Conservation (phyloP, 2,888 invertebrate species). For the Saturnia japonica region DNA sequence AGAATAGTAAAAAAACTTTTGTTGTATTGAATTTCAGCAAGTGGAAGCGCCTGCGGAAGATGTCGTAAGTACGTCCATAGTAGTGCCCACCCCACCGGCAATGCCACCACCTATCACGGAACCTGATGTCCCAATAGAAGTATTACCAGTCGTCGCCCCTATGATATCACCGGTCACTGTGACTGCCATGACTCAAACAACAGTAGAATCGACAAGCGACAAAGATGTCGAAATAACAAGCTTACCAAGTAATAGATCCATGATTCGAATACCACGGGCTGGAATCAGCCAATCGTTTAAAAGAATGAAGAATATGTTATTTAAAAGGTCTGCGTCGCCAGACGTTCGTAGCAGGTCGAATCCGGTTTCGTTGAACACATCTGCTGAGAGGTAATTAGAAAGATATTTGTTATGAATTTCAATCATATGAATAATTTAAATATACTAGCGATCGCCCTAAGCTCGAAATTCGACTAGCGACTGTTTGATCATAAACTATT, state of each 20-base stretch:
- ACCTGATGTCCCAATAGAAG: not conserved
- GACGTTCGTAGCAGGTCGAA: slow-evolving; percentile 39
- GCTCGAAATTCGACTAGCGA: no score
- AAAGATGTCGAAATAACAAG: slow-evolving; percentile 29
- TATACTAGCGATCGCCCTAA: no score
- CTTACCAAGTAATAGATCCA: slow-evolving; percentile 31
- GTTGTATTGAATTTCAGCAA: slow-evolving; percentile 34
- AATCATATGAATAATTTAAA: not conserved
- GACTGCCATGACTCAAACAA: slow-evolving; percentile 17
- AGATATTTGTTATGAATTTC: not conserved
- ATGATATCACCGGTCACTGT: not conserved
- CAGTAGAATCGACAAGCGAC: slow-evolving; percentile 11
- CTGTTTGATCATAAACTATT: no score
- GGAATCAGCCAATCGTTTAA: slow-evolving; percentile 56
- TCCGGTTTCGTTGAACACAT: slow-evolving; percentile 46
- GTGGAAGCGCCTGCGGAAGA: slow-evolving; percentile 41
- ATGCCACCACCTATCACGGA: slow-evolving; percentile 6
- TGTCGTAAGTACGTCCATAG: slow-evolving; percentile 6
- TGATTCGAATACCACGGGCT: slow-evolving; percentile 55
- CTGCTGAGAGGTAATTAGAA: slow-evolving; percentile 49
- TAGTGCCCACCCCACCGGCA: slow-evolving; percentile 28
- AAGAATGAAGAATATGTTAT: slow-evolving; percentile 55
- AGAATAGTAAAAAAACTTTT: not conserved
- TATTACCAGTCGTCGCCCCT: slow-evolving; percentile 21
- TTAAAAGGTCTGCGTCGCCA: slow-evolving; percentile 40